These are phyloP conservation scores for Dioctria linearis DNA, from an alignment of 2,888 invertebrate species.

Conservation along the genomic window DNA sequence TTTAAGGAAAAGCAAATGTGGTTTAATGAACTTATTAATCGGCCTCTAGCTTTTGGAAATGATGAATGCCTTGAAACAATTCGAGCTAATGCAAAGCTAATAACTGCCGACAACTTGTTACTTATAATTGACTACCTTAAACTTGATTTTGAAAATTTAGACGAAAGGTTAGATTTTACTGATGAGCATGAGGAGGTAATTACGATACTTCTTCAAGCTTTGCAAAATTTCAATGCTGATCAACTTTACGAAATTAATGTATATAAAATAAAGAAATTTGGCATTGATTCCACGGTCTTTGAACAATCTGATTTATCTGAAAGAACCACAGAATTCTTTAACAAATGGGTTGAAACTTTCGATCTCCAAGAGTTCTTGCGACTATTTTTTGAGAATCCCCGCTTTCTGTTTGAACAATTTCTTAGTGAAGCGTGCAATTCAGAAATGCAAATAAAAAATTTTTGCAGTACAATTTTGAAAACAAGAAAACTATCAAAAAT, in stretches of 20 bases:
- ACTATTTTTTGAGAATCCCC: slow-evolving; percentile 64
- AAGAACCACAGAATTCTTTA: slow-evolving; percentile 63
- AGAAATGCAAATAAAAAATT: slow-evolving; percentile 61
- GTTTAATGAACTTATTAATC: slow-evolving; percentile 64
- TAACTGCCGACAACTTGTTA: slow-evolving; percentile 61
- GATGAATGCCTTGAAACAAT: slow-evolving; percentile 65
- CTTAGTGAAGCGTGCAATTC: slow-evolving; percentile 63
- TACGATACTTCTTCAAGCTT: slow-evolving; percentile 60
- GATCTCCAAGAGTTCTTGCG: slow-evolving; percentile 62
- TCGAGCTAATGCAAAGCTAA: slow-evolving; percentile 61
- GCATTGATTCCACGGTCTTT: slow-evolving; percentile 51
- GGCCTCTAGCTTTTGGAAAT: slow-evolving; percentile 63
- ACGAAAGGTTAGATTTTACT: slow-evolving; percentile 20
- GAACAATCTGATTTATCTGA: slow-evolving; percentile 56
- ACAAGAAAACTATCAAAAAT: slow-evolving; percentile 61
- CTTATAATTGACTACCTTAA: slow-evolving; percentile 62
- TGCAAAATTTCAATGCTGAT: slow-evolving; percentile 61
- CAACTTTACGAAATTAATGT: slow-evolving; percentile 60
- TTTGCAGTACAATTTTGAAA: slow-evolving; percentile 61
- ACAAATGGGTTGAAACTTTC: slow-evolving; percentile 62
- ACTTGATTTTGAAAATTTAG: neutral
- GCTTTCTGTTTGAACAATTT: slow-evolving; percentile 62
- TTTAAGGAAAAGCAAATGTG: slow-evolving; percentile 47
- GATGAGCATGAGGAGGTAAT: slow-evolving; percentile 60
- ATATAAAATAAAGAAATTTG: slow-evolving; percentile 61